Evolutionary conservation across 2,113 vertebrate species (phyloP), one percentile per base, ranked within the genome.

Genomic region (Andinoacara biseriatus): DNA sequence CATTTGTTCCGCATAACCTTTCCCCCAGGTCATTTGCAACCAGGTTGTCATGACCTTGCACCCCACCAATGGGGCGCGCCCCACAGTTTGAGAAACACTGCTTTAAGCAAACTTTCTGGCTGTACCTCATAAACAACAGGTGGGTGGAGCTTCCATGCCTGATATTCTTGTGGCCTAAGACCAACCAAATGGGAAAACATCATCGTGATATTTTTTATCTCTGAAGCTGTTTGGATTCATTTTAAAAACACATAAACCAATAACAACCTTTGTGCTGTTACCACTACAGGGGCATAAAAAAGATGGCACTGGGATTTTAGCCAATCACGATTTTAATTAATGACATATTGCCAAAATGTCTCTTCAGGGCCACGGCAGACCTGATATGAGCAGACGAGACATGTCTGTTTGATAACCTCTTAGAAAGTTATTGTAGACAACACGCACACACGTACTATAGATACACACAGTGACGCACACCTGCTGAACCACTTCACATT

Each of bases 391-490:
- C 56, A 59, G 74, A 58, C 3, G 3, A 75, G 46, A 52, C 18
- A 0, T 46, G 46, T 72, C 67, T 43, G 74, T 58, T 58, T 76
- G 74, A 40, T 43, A 43, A 76, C 74, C 56, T 76, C 74, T 40
- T 15, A 5, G 56, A 59, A 58, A 15, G 74, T 43, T 58, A 76
- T 26, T 58, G 74, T 76, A 46, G 62, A 15, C 35, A 18, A 49
- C 56, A 49, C 14, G 2, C 56, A 59, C 17, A 58, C 26, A 49
- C 20, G 20, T 11, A 4, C 13, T 31, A 59, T n/a, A 58, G 43
- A 33, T 22, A 59, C 38, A 69, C 60, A 59, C 31, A 61, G 67
- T 54, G 46, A 75, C 7, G n/a, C 38, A 59, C 82, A 80, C 74
- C 29, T 43, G 9, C 69, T 40, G 58, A 74, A 35, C 59, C 33